phyloP scores from a whole-genome alignment of 2,797 vertebrate species.

The Anomalospiza imberbis region DNA sequence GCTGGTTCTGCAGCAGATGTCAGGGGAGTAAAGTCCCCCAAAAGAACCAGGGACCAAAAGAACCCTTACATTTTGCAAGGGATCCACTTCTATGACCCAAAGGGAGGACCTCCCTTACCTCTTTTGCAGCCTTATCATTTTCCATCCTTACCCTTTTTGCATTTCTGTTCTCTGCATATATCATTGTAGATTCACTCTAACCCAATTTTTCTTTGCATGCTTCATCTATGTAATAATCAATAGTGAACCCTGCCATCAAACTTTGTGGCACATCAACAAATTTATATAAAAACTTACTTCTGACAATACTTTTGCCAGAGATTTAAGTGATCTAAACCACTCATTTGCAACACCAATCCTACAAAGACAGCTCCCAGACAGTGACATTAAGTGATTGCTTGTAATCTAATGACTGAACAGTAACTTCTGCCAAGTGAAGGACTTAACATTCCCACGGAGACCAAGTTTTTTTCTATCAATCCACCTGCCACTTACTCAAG shows the following conservation, averaged over 20 bases:
- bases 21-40: neutral
- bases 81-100: neutral
- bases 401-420: neutral
- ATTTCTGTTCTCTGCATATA: neutral
- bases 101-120: neutral
- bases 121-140: neutral
- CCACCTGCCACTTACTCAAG: neutral
- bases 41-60: neutral
- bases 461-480: neutral
- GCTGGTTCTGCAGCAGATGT: neutral
- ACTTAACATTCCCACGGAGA: neutral
- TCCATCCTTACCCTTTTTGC: neutral
- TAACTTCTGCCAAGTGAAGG: neutral
- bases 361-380: neutral
- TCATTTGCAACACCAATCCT: neutral
- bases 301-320: neutral
- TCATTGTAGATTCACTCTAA: neutral
- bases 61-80: neutral
- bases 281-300: neutral
- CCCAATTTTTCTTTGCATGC: neutral
- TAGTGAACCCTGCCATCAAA: neutral
- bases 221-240: neutral
- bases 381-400: neutral
- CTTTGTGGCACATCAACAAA: fast-evolving
- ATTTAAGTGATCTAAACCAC: neutral